A percentile compares a stretch with the other conserved stretches of the same genome.
Conservation (phyloP, 2,113 vertebrate species). For the Raja brachyura region DNA sequence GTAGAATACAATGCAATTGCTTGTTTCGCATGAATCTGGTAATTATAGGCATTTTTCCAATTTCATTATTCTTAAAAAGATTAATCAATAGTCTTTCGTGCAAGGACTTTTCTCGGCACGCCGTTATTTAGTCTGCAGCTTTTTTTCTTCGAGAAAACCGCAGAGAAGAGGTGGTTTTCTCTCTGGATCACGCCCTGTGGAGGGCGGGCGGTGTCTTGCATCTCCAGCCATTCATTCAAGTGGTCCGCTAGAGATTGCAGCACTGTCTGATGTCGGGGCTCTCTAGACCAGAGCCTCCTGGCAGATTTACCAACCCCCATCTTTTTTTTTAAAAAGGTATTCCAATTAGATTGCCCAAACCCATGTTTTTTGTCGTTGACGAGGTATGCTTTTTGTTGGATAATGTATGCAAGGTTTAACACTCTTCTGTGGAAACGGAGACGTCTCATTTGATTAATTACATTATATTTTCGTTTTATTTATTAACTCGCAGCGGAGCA, state of each 20-base stretch:
- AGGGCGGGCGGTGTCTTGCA: neutral
- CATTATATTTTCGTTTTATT: neutral
- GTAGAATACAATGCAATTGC: too few species aligned
- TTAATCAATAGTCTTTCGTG: too few species aligned
- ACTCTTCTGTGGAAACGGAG: neutral
- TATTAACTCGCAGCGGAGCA: neutral
- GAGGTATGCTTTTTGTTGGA: neutral
- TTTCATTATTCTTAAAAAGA: too few species aligned
- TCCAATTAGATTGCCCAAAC: neutral
- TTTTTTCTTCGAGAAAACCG: too few species aligned
- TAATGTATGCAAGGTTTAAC: neutral
- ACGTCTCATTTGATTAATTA: neutral
- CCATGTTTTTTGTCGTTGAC: neutral
- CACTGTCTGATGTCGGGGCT: neutral
- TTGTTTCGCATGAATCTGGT: too few species aligned
- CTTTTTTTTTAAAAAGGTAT: neutral
- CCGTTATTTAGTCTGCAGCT: too few species aligned
- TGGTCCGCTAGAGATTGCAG: neutral
- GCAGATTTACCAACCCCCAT: neutral
- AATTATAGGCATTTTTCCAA: too few species aligned
- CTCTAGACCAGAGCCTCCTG: neutral
- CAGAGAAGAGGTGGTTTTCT: neutral
- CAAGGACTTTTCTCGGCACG: too few species aligned
- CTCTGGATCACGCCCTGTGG: neutral
- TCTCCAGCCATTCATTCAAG: neutral